A percentile compares a stretch with the other conserved stretches of the same genome.
These are phyloP conservation scores for Cryptoblepharus egeriae DNA, from an alignment of 2,797 vertebrate genomes.

Conservation along the genomic window DNA sequence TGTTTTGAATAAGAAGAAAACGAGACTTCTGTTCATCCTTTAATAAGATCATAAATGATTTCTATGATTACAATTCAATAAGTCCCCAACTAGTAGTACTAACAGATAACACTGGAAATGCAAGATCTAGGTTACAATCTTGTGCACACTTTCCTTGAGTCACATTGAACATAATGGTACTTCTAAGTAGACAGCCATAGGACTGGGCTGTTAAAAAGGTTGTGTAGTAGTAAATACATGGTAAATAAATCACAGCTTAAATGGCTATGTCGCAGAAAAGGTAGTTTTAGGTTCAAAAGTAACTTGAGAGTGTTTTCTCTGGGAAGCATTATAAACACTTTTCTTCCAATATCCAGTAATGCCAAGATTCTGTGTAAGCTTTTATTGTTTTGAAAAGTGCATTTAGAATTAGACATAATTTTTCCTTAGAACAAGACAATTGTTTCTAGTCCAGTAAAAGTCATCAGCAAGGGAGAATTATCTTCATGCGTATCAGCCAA, in stretches of 20 bases:
- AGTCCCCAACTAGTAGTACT: too few species aligned
- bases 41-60: background rate
- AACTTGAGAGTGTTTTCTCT: background rate
- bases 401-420: too few species aligned
- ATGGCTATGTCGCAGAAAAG: background rate
- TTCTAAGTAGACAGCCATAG: too few species aligned
- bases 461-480: background rate
- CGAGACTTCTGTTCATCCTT: background rate
- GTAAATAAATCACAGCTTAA: background rate
- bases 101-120: background rate
- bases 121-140: background rate
- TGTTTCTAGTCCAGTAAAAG: background rate
- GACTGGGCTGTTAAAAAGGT: background rate
- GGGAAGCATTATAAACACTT: background rate
- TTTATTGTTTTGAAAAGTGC: background rate
- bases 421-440: background rate
- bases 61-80: background rate
- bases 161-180: too few species aligned
- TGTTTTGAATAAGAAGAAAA: background rate
- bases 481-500: background rate
- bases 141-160: too few species aligned
- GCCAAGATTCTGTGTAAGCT: too few species aligned
- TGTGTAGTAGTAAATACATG: background rate
- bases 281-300: background rate
- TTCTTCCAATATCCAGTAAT: background rate